A percentile compares a stretch with the other conserved stretches of the same genome.
Evolutionary conservation across 2,797 vertebrate species (phyloP).

Genomic region (Chanos chanos): DNA sequence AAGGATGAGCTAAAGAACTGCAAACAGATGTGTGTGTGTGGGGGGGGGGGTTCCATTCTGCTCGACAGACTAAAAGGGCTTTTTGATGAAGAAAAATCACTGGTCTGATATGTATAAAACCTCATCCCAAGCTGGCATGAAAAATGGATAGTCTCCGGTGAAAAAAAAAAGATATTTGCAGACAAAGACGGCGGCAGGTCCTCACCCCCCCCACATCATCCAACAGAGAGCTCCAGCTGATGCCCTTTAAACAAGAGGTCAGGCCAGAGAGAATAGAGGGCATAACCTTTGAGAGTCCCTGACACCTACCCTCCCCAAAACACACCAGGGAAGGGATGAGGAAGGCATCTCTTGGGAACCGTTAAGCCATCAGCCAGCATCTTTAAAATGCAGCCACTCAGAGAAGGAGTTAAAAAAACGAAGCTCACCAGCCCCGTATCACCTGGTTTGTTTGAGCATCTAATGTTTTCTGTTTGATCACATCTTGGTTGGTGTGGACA

Average conservation of each 20-base stretch:
- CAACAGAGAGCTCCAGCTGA: conserved; percentile 72
- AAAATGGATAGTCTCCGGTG: not conserved
- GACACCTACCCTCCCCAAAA: conserved; percentile 56
- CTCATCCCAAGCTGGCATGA: not conserved
- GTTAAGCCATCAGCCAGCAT: conserved; percentile 25
- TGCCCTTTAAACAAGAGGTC: conserved; percentile 75
- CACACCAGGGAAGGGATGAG: conserved; percentile 38
- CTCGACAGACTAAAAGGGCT: no score
- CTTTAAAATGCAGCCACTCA: conserved; percentile 30
- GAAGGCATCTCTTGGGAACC: conserved; percentile 37
- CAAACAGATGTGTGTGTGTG: no score
- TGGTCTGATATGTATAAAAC: no score
- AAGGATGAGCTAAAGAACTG: no score
- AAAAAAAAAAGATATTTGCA: conserved; percentile 47
- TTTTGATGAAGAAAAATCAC: no score
- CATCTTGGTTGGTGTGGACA: not conserved
- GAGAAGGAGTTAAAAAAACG: conserved; percentile 19
- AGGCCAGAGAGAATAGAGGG: conserved; percentile 62
- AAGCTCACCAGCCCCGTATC: not conserved
- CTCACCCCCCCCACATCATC: conserved; percentile 63
- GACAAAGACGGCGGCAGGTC: conserved; percentile 73
- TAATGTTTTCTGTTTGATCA: conserved; percentile 19
- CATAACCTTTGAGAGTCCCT: conserved; percentile 64
- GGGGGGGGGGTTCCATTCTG: no score
- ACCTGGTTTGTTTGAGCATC: conserved; percentile 13